These are phyloP conservation scores for Apotomis turbidana DNA, from an alignment of 2,888 invertebrate genomes.

Conservation along the genomic window DNA sequence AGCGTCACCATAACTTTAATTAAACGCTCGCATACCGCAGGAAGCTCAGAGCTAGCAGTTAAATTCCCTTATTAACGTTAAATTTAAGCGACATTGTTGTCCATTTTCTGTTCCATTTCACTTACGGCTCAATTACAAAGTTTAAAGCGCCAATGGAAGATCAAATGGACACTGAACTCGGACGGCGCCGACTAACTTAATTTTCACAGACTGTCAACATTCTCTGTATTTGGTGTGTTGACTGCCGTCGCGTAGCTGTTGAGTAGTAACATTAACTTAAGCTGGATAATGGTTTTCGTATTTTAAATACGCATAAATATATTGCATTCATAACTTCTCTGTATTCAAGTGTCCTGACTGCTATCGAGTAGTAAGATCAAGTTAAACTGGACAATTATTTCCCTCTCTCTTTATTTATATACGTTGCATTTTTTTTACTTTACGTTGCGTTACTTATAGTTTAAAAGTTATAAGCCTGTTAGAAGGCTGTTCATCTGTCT, in stretches of 20 bases:
- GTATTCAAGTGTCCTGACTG: no score
- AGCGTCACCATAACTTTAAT: not conserved
- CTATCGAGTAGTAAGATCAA: no score
- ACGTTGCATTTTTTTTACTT: no score
- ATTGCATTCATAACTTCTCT: no score
- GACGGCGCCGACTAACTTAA: slow-evolving; percentile 36
- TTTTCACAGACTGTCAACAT: slow-evolving; percentile 34
- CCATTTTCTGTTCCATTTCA: slow-evolving; percentile 39
- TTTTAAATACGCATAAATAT: not conserved
- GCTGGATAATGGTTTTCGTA: not conserved
- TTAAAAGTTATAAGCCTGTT: no score
- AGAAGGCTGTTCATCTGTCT: no score
- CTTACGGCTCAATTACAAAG: slow-evolving; percentile 42
- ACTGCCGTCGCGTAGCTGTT: slow-evolving; percentile 1
- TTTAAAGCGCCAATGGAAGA: slow-evolving; percentile 39
- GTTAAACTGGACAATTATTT: no score
- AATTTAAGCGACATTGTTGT: slow-evolving; percentile 27
- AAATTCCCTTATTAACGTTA: slow-evolving; percentile 18
- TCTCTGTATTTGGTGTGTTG: slow-evolving; percentile 24
- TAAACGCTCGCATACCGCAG: not conserved
- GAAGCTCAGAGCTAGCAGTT: not conserved
- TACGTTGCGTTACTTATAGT: no score
- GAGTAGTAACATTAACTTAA: slow-evolving; percentile 10
- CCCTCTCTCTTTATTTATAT: no score
- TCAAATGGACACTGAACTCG: slow-evolving; percentile 38